These are phyloP conservation scores for Manacus vitellinus DNA, from an alignment of 2,113 vertebrate species.

Conservation along the genomic window DNA sequence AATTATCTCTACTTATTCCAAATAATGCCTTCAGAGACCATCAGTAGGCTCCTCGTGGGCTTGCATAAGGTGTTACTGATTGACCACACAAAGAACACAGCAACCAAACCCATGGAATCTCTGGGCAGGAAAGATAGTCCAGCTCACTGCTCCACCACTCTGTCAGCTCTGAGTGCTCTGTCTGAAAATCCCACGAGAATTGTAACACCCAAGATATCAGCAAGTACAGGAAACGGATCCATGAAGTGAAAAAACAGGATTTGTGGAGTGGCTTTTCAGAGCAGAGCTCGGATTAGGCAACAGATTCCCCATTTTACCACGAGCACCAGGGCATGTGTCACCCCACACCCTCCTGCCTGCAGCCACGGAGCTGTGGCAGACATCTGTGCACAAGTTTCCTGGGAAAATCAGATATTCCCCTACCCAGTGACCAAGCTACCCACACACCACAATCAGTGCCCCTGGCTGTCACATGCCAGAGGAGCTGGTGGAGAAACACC, in stretches of 20 bases:
- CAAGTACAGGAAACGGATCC: not conserved
- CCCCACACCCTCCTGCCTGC: not conserved
- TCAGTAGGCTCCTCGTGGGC: not conserved
- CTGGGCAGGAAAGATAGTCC: not conserved
- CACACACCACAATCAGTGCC: not conserved
- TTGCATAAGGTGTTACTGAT: conserved; percentile 3
- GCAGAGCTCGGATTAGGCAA: not conserved
- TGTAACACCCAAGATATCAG: not conserved
- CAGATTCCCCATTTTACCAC: not conserved
- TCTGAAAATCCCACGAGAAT: not conserved
- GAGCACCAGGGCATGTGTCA: not conserved
- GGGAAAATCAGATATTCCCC: not conserved
- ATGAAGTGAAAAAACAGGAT: not conserved
- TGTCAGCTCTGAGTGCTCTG: not conserved
- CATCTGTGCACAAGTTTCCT: not conserved
- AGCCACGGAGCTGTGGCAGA: not conserved
- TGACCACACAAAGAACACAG: not conserved
- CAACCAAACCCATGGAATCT: not conserved
- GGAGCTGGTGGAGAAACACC: not conserved
- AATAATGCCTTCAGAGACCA: conserved; percentile 31
- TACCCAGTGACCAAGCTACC: not conserved
- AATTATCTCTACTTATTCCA: conserved; percentile 15
- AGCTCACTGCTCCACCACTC: not conserved
- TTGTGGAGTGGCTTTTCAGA: not conserved
- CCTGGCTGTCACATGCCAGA: not conserved